Evolutionary conservation across 2,113 vertebrate species (phyloP).

Genomic region (Suricata suricatta): DNA sequence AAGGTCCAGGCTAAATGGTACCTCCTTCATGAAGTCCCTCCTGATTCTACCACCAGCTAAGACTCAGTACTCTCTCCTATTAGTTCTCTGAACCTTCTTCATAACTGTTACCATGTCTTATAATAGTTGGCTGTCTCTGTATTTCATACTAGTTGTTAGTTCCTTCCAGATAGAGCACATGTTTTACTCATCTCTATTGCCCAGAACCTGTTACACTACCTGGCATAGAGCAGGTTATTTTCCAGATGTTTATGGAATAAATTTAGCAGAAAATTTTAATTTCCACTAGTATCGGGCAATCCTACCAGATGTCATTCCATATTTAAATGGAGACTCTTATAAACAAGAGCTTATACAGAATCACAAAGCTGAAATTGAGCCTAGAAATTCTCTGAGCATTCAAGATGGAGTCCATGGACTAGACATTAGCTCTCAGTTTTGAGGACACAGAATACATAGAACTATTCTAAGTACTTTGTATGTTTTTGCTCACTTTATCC

Average conservation of each 20-base stretch:
- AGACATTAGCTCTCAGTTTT: neutral
- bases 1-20: neutral
- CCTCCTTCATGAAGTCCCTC: neutral
- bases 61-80: neutral
- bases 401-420: neutral
- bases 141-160: neutral
- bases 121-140: neutral
- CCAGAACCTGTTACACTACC: neutral
- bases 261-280: neutral
- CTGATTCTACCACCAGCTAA: neutral
- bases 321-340: neutral
- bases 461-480: neutral
- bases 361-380: neutral
- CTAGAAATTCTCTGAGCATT: neutral
- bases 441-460: neutral
- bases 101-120: neutral
- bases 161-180: neutral
- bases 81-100: neutral
- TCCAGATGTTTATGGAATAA: neutral
- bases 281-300: neutral
- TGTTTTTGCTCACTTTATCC: neutral
- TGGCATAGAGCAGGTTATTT: neutral
- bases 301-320: neutral
- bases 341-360: neutral
- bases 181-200: neutral